These are phyloP conservation scores for Halichoeres trimaculatus DNA, from an alignment of 2,113 vertebrate species.

Conservation along the genomic window DNA sequence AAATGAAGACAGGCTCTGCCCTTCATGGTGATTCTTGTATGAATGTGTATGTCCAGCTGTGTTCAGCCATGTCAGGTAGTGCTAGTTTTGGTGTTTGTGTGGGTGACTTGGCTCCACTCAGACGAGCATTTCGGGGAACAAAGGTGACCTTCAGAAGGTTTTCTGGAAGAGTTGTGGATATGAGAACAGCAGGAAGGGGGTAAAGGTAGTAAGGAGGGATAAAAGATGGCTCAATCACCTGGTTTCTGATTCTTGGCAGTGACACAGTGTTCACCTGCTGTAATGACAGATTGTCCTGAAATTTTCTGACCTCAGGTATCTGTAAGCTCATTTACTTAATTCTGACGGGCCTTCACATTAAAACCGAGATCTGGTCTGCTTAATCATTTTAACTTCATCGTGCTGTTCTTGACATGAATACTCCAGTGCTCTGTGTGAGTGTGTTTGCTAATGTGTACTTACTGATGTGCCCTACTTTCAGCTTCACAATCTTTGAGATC, in stretches of 20 bases:
- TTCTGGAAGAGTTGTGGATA: background rate
- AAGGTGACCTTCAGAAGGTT: background rate
- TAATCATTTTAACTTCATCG: background rate
- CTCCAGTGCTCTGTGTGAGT: slow-evolving; percentile 16
- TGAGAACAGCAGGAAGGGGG: background rate
- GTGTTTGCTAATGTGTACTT: slow-evolving; percentile 10
- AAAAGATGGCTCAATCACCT: background rate
- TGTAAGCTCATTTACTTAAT: no score
- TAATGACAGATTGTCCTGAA: background rate
- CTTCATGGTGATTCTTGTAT: background rate
- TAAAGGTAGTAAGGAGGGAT: background rate
- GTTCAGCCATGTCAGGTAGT: background rate
- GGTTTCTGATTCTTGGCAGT: background rate
- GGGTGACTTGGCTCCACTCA: background rate
- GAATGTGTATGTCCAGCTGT: background rate
- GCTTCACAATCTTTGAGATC: slow-evolving; percentile 61
- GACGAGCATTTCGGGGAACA: background rate
- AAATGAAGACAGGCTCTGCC: no score
- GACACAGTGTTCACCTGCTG: slow-evolving; percentile 5
- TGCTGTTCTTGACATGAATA: slow-evolving; percentile 29
- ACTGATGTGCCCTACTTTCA: slow-evolving; percentile 58
- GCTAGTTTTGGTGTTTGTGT: background rate
- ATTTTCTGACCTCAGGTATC: no score
- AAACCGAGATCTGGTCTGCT: no score
- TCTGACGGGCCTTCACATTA: no score